Evolutionary conservation across 2,113 vertebrate species (phyloP), one percentile per base, ranked within the genome.

Genomic region (Pseudopipra pipra): DNA sequence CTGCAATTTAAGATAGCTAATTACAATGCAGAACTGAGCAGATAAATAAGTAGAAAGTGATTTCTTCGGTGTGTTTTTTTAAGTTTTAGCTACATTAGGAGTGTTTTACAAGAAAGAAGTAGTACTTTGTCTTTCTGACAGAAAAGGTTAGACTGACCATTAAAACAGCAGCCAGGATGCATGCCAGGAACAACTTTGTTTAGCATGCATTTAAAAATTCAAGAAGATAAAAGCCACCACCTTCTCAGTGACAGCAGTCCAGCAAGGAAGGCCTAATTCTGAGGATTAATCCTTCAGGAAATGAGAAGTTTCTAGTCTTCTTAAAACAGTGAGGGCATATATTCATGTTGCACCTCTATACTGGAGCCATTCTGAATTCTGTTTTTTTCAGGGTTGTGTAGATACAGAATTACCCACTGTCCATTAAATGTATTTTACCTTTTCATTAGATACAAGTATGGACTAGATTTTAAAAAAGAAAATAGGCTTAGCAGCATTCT

Each of bases 51-150:
- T 35, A 58, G 43, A 85, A 95, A 91, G 47, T 28, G 17, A 62
- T 95, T 13, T 87, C 18, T 76, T 33, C 12, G 12, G 12, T 41
- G 39, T 88, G 75, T 80, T 90, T 85, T 85, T 37, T 23, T 61
- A 54, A 59, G 12, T 87, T 89, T 37, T 54, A 52, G 11, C 11
- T 70, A 11, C 37, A 51, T 72, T 93, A 62, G 46, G 5, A 93
- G 6, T 6, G 21, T 81, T 96, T 89, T 81, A 78, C 41, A 90
- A 74, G 74, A 95, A 94, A 95, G 41, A 18, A 95, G 12, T 8
- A 23, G 20, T 51, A 90, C 14, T 96, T 95, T 73, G 31, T 95
- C 85, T 95, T 97, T 94, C 28, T 96, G 96, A 95, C 91, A 95
- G 54, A 35, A 83, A 96, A 95, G 85, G 82, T 96, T 91, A 94